Evolutionary conservation across 2,113 vertebrate species (phyloP).

Genomic region (Leptocoma aspasia): DNA sequence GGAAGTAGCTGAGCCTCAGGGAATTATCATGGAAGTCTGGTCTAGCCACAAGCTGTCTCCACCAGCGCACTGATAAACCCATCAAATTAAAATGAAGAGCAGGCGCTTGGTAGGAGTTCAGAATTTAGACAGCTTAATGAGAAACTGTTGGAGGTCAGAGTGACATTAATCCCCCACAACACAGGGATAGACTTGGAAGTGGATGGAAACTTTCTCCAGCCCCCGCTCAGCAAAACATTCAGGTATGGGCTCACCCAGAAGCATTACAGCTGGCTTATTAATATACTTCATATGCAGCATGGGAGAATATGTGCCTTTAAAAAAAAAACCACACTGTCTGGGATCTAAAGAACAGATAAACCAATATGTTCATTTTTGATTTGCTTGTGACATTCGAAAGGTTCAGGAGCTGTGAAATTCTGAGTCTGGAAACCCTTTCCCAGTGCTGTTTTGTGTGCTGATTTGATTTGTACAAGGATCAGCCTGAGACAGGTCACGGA

Average conservation of each 20-base stretch:
- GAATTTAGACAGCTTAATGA: conserved; percentile 22
- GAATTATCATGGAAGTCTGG: background rate
- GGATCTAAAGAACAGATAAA: conserved; percentile 38
- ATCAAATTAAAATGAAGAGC: background rate
- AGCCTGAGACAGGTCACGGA: conserved; percentile 59
- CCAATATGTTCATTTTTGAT: conserved; percentile 18
- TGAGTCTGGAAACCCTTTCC: conserved; percentile 40
- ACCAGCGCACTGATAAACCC: background rate
- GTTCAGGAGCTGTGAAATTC: conserved; percentile 50
- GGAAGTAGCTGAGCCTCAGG: background rate
- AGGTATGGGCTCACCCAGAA: background rate
- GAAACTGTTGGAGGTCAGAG: conserved; percentile 32
- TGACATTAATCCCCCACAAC: background rate
- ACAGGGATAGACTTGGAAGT: background rate
- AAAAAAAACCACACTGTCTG: background rate
- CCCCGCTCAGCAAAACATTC: background rate
- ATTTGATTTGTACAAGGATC: conserved; percentile 69
- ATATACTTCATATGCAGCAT: background rate
- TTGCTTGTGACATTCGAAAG: conserved; percentile 48
- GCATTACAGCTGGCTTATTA: background rate
- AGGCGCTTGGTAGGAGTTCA: background rate
- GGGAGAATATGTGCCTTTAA: background rate
- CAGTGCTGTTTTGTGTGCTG: conserved; percentile 57
- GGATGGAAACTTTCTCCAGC: conserved; percentile 16
- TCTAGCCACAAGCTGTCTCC: background rate